These are phyloP conservation scores for Muscicapa adusta DNA, from an alignment of 2,113 vertebrate genomes.

Conservation along the genomic window DNA sequence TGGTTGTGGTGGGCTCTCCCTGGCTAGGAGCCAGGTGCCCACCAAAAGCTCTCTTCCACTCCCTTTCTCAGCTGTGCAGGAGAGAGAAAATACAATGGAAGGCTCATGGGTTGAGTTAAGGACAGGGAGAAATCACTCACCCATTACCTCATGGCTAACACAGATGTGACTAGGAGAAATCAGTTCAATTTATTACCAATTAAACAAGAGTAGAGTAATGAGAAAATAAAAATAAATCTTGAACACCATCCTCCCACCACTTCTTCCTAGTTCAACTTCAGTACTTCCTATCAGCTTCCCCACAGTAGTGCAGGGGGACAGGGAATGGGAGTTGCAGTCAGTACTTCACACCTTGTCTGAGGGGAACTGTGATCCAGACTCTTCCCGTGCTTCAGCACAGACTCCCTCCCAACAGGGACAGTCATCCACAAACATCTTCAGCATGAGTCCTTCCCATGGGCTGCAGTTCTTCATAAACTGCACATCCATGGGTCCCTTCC, in stretches of 20 bases:
- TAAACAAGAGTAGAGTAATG: neutral
- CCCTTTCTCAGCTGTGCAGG: neutral
- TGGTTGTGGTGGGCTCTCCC: neutral
- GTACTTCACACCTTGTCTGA: neutral
- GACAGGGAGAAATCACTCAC: neutral
- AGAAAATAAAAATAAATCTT: neutral
- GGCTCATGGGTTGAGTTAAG: neutral
- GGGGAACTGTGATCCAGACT: neutral
- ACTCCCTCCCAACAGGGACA: neutral
- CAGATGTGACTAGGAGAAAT: neutral
- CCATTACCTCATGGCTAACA: neutral
- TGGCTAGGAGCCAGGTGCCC: neutral
- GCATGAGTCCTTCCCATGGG: accelerated
- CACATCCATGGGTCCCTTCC: neutral
- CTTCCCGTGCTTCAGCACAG: neutral
- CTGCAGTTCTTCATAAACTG: neutral
- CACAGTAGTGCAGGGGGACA: neutral
- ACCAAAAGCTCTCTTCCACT: neutral
- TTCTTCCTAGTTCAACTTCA: neutral
- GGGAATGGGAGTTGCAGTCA: neutral
- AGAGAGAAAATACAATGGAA: neutral
- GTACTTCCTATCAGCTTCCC: neutral
- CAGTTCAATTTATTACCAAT: neutral
- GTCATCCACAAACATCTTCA: neutral
- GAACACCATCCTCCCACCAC: neutral